Conservation (phyloP, 2,113 vertebrate genomes). For the Trochalopteron elliotii region DNA sequence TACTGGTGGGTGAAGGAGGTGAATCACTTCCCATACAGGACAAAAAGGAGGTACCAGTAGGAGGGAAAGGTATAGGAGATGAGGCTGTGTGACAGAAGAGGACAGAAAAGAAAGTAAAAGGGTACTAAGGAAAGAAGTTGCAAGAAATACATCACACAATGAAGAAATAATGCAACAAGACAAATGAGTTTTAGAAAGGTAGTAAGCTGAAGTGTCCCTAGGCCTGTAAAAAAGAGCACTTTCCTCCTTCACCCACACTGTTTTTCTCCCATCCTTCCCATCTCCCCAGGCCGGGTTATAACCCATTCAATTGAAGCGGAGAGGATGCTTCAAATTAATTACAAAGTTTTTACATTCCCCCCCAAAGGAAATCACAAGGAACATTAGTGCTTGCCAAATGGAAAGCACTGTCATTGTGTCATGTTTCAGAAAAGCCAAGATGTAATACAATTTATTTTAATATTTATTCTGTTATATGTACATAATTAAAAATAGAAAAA, state of each 20-base stretch:
- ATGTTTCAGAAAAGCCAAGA: slow-evolving; percentile 3
- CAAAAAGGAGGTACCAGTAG: slow-evolving; percentile 83
- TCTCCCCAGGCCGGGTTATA: neutral
- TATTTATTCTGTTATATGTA: slow-evolving; percentile 75
- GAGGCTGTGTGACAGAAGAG: slow-evolving; percentile 79
- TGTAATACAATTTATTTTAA: slow-evolving; percentile 69
- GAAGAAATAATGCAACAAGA: slow-evolving; percentile 15
- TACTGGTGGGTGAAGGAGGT: slow-evolving; percentile 77
- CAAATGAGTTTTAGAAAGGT: neutral
- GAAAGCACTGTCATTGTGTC: neutral
- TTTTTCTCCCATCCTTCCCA: neutral
- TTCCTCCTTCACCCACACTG: neutral
- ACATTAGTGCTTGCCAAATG: neutral
- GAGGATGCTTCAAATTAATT: neutral
- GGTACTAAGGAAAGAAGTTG: slow-evolving; percentile 75
- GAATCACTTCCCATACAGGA: slow-evolving; percentile 81
- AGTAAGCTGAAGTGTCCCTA: neutral
- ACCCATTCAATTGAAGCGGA: neutral
- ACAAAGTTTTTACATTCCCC: neutral
- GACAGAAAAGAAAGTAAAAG: slow-evolving; percentile 73
- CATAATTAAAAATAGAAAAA: slow-evolving; percentile 83
- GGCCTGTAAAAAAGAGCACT: neutral
- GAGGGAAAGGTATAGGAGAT: slow-evolving; percentile 80
- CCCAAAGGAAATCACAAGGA: neutral
- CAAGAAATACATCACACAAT: slow-evolving; percentile 43